Conservation (phyloP, 1,140 invertebrate species). For the Megathymus violae region DNA sequence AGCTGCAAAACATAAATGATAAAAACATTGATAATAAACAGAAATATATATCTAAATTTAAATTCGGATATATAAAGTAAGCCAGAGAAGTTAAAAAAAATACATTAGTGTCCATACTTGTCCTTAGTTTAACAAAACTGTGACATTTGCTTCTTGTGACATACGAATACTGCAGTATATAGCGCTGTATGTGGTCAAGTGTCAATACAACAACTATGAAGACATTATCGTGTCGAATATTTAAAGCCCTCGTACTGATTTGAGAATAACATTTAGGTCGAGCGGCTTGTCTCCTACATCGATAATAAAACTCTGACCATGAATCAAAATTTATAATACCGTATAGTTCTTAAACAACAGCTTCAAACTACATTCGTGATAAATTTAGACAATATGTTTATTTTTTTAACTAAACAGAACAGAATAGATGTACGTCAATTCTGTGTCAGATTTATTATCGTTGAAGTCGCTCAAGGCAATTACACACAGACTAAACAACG, state of each 20-base stretch:
- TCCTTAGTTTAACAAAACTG: too few relatives aligned
- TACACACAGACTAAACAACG: conserved; percentile 24
- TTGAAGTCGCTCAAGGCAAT: conserved; percentile 7
- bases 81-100: too few relatives aligned
- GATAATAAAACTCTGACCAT: conserved; percentile 8
- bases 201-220: neutral
- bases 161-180: neutral
- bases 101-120: too few relatives aligned
- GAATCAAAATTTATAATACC: too few relatives aligned
- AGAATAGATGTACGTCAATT: too few relatives aligned
- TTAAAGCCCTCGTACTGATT: neutral
- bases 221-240: neutral
- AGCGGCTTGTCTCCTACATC: neutral
- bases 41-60: too few relatives aligned
- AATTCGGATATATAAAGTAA: too few relatives aligned
- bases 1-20: neutral
- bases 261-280: neutral
- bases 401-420: too few relatives aligned
- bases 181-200: neutral
- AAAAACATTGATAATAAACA: too few relatives aligned
- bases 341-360: too few relatives aligned
- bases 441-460: conserved; percentile 12
- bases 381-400: too few relatives aligned
- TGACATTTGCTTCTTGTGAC: neutral
- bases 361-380: too few relatives aligned